These are phyloP conservation scores for Microcebus jonahi DNA, from an alignment of 2,113 vertebrate species.

Conservation along the genomic window DNA sequence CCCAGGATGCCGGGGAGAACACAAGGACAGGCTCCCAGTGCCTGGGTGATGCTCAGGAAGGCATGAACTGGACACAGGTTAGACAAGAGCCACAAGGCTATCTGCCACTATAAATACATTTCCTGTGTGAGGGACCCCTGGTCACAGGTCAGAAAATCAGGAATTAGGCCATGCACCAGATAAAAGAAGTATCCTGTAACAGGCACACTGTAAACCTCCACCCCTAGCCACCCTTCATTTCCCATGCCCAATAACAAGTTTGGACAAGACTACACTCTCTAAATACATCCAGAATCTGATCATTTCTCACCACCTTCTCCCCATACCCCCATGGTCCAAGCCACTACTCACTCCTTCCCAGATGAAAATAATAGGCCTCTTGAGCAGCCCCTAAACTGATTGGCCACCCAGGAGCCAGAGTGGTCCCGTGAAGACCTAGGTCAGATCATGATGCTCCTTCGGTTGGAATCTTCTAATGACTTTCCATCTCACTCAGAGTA, in stretches of 20 bases:
- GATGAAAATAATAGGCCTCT: background rate
- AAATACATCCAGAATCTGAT: background rate
- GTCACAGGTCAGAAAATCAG: background rate
- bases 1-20: background rate
- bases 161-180: background rate
- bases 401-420: background rate
- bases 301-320: background rate
- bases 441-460: background rate
- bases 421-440: background rate
- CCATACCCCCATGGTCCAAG: background rate
- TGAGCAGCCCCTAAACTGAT: background rate
- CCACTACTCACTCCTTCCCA: background rate
- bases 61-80: too few relatives aligned
- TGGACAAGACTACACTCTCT: background rate
- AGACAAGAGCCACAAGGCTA: background rate
- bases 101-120: background rate
- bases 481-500: background rate
- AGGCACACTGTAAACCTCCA: background rate
- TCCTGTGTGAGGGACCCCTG: background rate
- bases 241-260: background rate
- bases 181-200: background rate
- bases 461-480: background rate
- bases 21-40: background rate
- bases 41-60: too few relatives aligned
- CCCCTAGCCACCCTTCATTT: background rate